A percentile compares a stretch with the other conserved stretches of the same genome.
Evolutionary conservation across 2,113 vertebrate genomes (phyloP).

Genomic region (Turnix velox): DNA sequence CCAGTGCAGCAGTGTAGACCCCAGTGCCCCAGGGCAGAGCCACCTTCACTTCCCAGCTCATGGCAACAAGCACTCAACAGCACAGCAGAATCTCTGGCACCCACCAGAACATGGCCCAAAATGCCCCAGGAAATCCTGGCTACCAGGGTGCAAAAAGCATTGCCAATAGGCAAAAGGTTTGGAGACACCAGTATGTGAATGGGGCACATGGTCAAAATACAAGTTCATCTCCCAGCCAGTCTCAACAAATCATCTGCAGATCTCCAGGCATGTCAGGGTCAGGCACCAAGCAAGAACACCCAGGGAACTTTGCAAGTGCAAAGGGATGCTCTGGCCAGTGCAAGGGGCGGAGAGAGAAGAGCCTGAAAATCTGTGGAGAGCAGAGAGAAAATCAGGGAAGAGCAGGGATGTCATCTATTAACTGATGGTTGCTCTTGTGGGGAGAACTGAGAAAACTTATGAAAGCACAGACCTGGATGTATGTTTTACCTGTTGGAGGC

Average conservation of each 20-base stretch:
- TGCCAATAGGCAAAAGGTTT: background rate
- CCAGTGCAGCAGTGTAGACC: background rate
- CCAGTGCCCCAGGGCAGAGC: background rate
- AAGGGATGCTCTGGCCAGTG: background rate
- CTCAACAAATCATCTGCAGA: background rate
- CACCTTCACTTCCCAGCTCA: background rate
- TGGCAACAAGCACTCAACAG: background rate
- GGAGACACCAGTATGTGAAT: background rate
- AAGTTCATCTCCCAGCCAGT: background rate
- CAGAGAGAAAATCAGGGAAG: accelerated
- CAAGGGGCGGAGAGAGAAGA: background rate
- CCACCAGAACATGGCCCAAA: accelerated
- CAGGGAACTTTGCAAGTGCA: background rate
- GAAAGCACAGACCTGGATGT: background rate
- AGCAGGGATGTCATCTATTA: background rate
- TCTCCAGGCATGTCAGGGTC: accelerated
- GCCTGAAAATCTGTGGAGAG: background rate
- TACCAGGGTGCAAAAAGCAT: background rate
- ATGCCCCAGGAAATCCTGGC: background rate
- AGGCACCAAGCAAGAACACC: background rate
- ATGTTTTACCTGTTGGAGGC: background rate
- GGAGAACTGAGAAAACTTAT: background rate
- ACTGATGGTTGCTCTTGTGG: background rate
- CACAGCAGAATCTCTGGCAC: background rate
- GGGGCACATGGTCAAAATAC: background rate